A percentile compares a stretch with the other conserved stretches of the same genome.
Evolutionary conservation across 2,113 vertebrate genomes (phyloP).

Genomic region (Dipodomys merriami): DNA sequence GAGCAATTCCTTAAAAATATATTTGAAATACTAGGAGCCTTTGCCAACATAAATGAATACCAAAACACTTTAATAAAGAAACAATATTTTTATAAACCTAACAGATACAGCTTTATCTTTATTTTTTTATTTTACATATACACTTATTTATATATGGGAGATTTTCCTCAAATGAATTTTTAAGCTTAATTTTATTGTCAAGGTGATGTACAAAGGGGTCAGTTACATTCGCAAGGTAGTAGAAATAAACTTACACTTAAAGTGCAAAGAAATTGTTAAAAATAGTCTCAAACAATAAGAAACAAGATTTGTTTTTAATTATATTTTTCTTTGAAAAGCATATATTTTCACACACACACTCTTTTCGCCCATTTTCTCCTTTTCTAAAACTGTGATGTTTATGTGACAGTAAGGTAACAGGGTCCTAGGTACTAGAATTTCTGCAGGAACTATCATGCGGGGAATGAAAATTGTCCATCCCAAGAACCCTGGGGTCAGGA

Average conservation of each 20-base stretch:
- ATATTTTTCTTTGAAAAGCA: not conserved
- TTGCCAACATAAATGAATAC: not conserved
- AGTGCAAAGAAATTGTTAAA: constrained; percentile 24
- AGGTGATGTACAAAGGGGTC: no score
- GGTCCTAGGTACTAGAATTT: not conserved
- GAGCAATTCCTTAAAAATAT: constrained; percentile 5
- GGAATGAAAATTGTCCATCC: not conserved
- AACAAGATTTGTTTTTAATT: constrained; percentile 28
- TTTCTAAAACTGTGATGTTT: not conserved
- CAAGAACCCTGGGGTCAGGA: not conserved
- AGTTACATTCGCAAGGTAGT: not conserved
- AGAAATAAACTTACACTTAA: constrained; percentile 31
- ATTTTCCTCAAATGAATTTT: constrained; percentile 26
- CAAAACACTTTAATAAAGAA: constrained; percentile 22
- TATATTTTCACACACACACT: not conserved
- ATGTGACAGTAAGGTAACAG: not conserved
- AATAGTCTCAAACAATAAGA: not conserved
- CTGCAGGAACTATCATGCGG: not conserved
- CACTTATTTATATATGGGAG: not conserved
- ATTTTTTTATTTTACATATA: not conserved
- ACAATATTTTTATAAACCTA: constrained; percentile 7
- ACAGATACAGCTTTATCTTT: not conserved
- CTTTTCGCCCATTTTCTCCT: not conserved
- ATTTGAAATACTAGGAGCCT: constrained; percentile 31
- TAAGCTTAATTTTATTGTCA: not conserved